phyloP scores from a whole-genome alignment of 2,888 invertebrate genomes.

The Hyppa rectilinea region DNA sequence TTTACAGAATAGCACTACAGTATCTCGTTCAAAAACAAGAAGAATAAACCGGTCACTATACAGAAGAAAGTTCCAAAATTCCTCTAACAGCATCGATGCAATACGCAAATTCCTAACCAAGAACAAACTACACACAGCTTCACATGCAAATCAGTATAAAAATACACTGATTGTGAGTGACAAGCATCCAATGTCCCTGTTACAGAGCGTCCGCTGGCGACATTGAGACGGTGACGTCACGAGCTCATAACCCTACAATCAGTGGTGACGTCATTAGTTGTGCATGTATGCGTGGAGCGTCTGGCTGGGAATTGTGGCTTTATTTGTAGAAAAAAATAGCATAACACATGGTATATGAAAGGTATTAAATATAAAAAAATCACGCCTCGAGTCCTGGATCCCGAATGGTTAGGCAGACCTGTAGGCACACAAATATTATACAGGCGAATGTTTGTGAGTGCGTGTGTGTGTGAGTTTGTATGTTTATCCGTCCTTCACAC shows the following conservation, averaged over 20 bases:
- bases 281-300: conserved; percentile 22
- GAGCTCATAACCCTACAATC: conserved; percentile 24
- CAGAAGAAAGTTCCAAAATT: background rate
- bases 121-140: conserved; percentile 20
- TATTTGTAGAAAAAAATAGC: background rate
- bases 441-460: too few relatives aligned
- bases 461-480: too few relatives aligned
- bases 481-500: too few relatives aligned
- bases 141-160: conserved; percentile 52
- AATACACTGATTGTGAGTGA: conserved; percentile 58
- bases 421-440: too few relatives aligned
- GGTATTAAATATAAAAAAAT: background rate
- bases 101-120: background rate
- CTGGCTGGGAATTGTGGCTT: background rate
- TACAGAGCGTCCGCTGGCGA: conserved; percentile 46
- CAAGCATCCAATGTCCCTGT: conserved; percentile 52
- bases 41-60: too few relatives aligned
- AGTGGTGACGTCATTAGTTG: conserved; percentile 45
- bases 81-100: background rate
- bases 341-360: background rate
- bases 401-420: too few relatives aligned
- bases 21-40: too few relatives aligned
- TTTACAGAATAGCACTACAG: too few relatives aligned
- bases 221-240: conserved; percentile 59
- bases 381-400: too few relatives aligned